Evolutionary conservation across 1,140 invertebrate genomes (phyloP), one percentile per base, ranked within the genome.

Genomic region (Bradynema listronoti): DNA sequence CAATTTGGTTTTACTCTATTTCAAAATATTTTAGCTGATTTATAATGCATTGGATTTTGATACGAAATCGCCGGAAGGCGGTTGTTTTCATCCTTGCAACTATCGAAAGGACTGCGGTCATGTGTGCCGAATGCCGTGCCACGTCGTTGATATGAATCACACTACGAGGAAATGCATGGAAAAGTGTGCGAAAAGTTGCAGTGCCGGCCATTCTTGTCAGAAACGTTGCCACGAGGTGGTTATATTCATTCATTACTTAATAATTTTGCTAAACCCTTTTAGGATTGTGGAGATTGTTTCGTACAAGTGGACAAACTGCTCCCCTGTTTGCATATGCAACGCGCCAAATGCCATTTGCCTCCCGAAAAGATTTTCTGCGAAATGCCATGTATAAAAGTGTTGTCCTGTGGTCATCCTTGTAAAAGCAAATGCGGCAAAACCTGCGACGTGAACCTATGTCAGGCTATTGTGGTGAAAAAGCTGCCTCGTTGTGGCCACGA

Each of bases 21-120:
- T n/a, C n/a, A n/a, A n/a, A n/a, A n/a, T n/a, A 1, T 24, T 63
- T 41, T 49, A 63, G 61, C n/a, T 3, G 2, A 65, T 63, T 16
- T 25, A 7, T 1, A 25, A 9, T 33, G 32, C 25, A 30, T 16
- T 56, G 33, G 61, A 63, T 3, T 63, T 63, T 33, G 62, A 65
- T 14, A 65, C 19, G 1, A 65, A 65, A 56, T 57, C 30, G 14
- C 45, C 54, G 22, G 47, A 65, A 65, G 61, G 61, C 29, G 61
- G 61, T 1, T 63, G 61, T 34, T 14, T 39, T 14, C 7, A 16
- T 1, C 49, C 61, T 22, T 63, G 61, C 29, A 56, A 58, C 32
- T n/a, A 9, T 22, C 62, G 61, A 19, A 46, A 33, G 4, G 61
- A 63, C 19, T 63, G 61, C 52, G 63, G 63, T 24, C 63, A 65